Evolutionary conservation across 2,888 invertebrate genomes (phyloP).

Genomic region (Petrolisthes manimaculis): DNA sequence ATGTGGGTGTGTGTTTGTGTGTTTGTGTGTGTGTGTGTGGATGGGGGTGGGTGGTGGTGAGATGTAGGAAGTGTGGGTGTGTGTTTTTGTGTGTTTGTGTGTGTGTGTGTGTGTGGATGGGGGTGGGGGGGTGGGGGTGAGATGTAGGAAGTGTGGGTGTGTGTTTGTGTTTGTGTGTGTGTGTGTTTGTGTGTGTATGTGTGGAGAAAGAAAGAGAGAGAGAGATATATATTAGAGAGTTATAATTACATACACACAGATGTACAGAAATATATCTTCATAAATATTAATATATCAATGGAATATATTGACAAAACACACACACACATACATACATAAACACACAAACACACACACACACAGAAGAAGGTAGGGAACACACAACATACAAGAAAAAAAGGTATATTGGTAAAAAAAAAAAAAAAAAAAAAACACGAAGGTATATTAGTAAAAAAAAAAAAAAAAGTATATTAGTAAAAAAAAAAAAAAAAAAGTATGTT

Average conservation of each 20-base stretch:
- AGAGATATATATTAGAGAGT: neutral
- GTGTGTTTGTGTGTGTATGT: too few relatives aligned
- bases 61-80: neutral
- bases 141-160: neutral
- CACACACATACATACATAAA: neutral
- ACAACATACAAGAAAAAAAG: neutral
- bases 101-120: neutral
- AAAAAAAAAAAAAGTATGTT: neutral
- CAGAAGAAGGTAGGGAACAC: neutral
- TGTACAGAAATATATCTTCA: neutral
- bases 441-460: neutral
- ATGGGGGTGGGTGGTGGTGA: neutral
- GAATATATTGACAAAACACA: neutral
- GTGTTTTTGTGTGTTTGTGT: neutral
- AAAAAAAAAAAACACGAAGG: neutral
- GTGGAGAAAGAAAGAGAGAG: neutral
- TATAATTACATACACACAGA: neutral
- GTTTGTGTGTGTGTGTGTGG: neutral
- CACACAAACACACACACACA: neutral
- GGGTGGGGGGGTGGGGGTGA: neutral
- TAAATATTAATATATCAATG: neutral
- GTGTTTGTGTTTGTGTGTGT: constrained; percentile 10
- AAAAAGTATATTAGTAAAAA: neutral
- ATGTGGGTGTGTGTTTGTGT: neutral
- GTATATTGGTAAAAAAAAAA: neutral